Percentiles rank a stretch among this genome's conserved stretches.
Evolutionary conservation across 1,140 invertebrate genomes (phyloP).

Genomic region (Drosophila kohkoa): DNA sequence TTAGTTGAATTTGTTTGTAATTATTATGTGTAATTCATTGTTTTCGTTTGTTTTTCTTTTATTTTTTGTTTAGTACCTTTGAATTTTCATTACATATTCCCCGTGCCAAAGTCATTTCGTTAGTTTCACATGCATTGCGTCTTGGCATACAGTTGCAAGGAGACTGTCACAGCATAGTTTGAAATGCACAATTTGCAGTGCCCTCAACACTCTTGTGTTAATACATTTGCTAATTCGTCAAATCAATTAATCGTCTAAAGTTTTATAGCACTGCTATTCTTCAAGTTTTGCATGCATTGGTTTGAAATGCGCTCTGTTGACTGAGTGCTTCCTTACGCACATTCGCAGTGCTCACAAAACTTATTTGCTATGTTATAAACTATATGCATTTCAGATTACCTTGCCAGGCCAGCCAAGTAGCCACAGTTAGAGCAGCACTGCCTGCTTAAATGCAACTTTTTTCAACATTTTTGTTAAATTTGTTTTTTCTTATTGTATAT

Average conservation of each 20-base stretch:
- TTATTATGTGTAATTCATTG: conserved; percentile 44
- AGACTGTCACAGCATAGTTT: conserved; percentile 1
- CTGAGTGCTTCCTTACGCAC: not conserved
- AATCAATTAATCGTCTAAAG: not conserved
- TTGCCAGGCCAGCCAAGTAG: conserved; percentile 76
- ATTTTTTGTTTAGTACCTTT: conserved; percentile 11
- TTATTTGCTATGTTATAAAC: conserved; percentile 23
- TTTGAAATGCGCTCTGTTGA: conserved; percentile 30
- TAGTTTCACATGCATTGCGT: conserved; percentile 49
- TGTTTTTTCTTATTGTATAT: conserved; percentile 12
- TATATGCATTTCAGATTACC: conserved; percentile 74
- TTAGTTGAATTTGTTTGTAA: conserved; percentile 73
- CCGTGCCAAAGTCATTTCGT: conserved; percentile 46
- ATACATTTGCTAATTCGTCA: not conserved
- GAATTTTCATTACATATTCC: conserved; percentile 22
- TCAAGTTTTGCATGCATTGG: conserved; percentile 28
- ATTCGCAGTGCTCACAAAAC: conserved; percentile 8
- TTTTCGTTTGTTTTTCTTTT: conserved; percentile 69
- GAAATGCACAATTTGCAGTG: not conserved
- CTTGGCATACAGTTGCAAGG: conserved; percentile 17
- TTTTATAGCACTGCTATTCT: conserved; percentile 1
- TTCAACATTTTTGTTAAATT: conserved; percentile 11
- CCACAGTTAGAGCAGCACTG: conserved; percentile 51
- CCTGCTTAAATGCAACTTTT: conserved; percentile 17
- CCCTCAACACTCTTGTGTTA: not conserved